Evolutionary conservation across 2,888 invertebrate genomes (phyloP), one percentile per base, ranked within the genome.

Genomic region (Amblyjoppa fuscipennis): DNA sequence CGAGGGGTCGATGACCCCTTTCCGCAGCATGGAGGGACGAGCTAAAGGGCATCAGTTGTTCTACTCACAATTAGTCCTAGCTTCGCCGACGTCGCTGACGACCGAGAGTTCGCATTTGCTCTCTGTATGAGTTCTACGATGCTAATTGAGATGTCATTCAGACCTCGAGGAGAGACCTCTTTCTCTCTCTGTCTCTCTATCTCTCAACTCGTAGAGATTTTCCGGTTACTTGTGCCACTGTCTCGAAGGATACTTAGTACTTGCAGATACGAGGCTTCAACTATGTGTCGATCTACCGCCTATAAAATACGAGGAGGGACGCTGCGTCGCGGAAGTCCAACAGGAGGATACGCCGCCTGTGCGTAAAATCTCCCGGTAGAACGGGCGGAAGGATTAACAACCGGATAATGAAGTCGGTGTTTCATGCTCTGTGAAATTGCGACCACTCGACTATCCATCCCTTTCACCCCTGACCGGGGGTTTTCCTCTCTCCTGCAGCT

Each of bases 361-460:
- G 74, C 75, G 77, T 73, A 86, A 85, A 87, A 87, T 83, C 84
- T 81, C 83, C 74, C 74, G 84, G 79, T 73, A 69, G 71, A 79
- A 81, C 51, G 76, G 82, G 87, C 74, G 89, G 89, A 88, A 90
- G 93, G 91, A 93, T 94, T 94, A 94, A 94, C 93, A 93, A 93
- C 93, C 94, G 93, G 92, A 92, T 94, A 93, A 94, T 93, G 93
- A 94, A 94, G 93, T 93, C 93, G 92, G 93, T 93, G 94, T 93
- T 94, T 94, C 94, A 94, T 94, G 94, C 93, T 92, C 93, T 94
- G 94, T 94, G 89, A 89, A 89, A 89, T 89, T 89, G 86, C 85
- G 74, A 84, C 81, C 83, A 87, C 83, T 87, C 80, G 91, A 91
- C 68, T 70, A 49, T 56, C 38, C 77, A 13, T 34, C 79, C 90